phyloP scores from a whole-genome alignment of 2,888 invertebrate species.

The Synergus itoensis region DNA sequence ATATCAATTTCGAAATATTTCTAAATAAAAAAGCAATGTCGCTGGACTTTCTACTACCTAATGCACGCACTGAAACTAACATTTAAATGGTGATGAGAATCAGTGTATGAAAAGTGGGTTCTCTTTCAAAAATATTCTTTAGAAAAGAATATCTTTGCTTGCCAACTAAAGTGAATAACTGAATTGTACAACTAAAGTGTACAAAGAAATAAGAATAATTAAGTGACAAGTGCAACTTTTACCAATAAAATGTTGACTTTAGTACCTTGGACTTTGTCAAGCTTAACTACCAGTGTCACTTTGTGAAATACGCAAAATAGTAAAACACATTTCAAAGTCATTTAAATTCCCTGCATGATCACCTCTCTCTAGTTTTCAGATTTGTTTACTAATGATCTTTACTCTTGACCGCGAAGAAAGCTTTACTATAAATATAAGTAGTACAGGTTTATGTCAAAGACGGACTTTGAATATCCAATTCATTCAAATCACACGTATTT shows the following conservation, averaged over 20 bases:
- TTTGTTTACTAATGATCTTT: slow-evolving; percentile 34
- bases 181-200: neutral
- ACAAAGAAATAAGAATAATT: neutral
- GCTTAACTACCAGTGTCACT: neutral
- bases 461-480: slow-evolving; percentile 13
- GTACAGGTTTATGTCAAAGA: slow-evolving; percentile 18
- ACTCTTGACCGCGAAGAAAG: slow-evolving; percentile 9
- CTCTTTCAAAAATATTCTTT: neutral
- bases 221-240: neutral
- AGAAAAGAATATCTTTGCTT: neutral
- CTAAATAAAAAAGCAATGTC: neutral
- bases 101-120: neutral
- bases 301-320: slow-evolving; percentile 5
- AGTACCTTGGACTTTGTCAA: neutral
- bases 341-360: neutral
- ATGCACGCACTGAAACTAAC: neutral
- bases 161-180: neutral
- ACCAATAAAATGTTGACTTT: neutral
- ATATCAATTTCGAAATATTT: neutral
- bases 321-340: slow-evolving; percentile 9
- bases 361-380: slow-evolving; percentile 2
- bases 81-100: slow-evolving; percentile 14
- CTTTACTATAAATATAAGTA: slow-evolving; percentile 22
- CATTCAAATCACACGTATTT: neutral
- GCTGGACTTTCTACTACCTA: neutral